These are phyloP conservation scores for Diuraphis noxia DNA, from an alignment of 1,140 invertebrate genomes.

Conservation along the genomic window DNA sequence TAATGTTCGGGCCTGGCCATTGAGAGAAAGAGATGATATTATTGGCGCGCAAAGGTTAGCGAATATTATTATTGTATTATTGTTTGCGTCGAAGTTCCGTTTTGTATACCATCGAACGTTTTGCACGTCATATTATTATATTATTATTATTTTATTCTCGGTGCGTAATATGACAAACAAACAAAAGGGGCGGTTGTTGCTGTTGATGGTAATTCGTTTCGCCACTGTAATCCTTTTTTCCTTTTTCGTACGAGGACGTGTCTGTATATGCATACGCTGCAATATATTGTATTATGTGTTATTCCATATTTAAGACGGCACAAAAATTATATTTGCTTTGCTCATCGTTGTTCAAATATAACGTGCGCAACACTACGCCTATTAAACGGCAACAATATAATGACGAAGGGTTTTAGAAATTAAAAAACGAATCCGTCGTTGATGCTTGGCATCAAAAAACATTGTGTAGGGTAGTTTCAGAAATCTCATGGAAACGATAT, in stretches of 20 bases:
- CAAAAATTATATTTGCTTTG: background rate
- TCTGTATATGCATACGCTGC: background rate
- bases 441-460: background rate
- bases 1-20: background rate
- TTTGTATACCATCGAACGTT: conserved; percentile 18
- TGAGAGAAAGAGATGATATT: background rate
- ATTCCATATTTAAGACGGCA: background rate
- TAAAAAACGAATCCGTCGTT: background rate
- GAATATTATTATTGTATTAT: background rate
- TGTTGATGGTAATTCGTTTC: conserved; percentile 1
- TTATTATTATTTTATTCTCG: background rate
- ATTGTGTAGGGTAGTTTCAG: too few relatives aligned
- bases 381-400: background rate
- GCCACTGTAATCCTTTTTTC: conserved; percentile 30
- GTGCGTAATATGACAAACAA: conserved; percentile 18
- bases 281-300: background rate
- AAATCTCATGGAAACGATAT: background rate
- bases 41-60: background rate
- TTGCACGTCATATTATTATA: background rate
- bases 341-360: background rate
- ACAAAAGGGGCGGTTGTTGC: background rate
- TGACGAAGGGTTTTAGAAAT: background rate
- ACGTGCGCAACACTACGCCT: background rate
- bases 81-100: background rate
- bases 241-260: background rate